Evolutionary conservation across 2,113 vertebrate species (phyloP).

Genomic region (Pongo abelii): DNA sequence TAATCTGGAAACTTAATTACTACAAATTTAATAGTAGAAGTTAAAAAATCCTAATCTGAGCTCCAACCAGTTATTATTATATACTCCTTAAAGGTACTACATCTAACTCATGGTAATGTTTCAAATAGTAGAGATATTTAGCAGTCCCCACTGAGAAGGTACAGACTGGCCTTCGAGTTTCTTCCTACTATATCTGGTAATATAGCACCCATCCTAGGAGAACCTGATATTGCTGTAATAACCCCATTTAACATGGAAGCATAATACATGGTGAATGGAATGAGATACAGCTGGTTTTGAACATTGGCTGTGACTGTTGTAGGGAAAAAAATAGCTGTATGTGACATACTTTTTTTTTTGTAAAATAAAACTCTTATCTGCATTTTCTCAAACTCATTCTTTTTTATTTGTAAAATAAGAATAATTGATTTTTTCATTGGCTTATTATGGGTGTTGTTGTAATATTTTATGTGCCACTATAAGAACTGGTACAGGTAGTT

Average conservation of each 20-base stretch:
- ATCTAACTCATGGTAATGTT: background rate
- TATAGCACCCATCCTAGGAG: background rate
- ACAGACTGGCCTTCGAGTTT: background rate
- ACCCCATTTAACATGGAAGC: background rate
- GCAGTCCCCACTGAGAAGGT: background rate
- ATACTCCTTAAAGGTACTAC: background rate
- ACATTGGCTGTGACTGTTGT: background rate
- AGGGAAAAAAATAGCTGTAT: background rate
- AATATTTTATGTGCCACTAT: background rate
- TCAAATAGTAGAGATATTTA: background rate
- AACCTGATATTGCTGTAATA: background rate
- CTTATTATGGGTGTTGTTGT: background rate
- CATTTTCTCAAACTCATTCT: background rate
- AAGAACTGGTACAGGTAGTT: background rate
- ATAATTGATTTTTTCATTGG: background rate
- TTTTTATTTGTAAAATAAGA: background rate
- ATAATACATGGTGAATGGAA: background rate
- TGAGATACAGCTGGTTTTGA: background rate
- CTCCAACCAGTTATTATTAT: background rate
- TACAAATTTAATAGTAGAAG: background rate
- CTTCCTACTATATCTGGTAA: background rate
- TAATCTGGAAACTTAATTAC: background rate
- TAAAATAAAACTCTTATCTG: background rate
- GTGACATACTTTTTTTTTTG: background rate
- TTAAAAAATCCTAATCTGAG: background rate